phyloP scores from a whole-genome alignment of 2,797 vertebrate genomes.

The Chaetodon trifasciatus region DNA sequence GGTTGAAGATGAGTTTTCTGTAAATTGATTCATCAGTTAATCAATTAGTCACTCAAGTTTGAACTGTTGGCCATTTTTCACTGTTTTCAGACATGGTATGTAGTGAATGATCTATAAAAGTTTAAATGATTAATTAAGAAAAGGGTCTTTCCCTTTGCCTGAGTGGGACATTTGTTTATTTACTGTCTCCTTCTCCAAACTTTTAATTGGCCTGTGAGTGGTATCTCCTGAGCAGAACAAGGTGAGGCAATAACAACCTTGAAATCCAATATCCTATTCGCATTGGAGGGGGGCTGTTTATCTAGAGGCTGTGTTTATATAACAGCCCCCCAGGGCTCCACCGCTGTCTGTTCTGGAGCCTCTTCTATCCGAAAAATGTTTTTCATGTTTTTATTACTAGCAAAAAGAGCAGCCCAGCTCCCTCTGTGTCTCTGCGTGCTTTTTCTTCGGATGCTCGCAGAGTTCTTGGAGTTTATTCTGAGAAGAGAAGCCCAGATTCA shows the following conservation, averaged over 20 bases:
- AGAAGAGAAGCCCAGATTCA: constrained; percentile 9
- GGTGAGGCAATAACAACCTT: constrained; percentile 62
- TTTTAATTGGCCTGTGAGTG: constrained; percentile 46
- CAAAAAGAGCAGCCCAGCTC: constrained; percentile 28
- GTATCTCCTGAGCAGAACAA: constrained; percentile 50
- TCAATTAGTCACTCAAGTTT: neutral
- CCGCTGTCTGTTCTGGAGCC: constrained; percentile 43
- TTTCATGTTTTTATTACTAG: constrained; percentile 61
- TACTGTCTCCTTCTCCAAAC: constrained; percentile 21
- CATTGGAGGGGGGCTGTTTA: constrained; percentile 43
- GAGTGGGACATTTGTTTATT: constrained; percentile 15
- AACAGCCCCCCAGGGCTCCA: constrained; percentile 41
- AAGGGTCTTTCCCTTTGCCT: constrained; percentile 4
- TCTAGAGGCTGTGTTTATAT: constrained; percentile 60
- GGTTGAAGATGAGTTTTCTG: no score
- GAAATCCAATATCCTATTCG: constrained; percentile 72
- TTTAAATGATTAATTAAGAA: neutral
- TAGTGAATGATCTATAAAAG: no score
- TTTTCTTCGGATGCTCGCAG: constrained; percentile 13
- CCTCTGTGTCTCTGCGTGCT: constrained; percentile 12
- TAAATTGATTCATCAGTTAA: neutral
- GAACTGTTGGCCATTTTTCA: neutral
- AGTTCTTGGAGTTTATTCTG: constrained; percentile 8
- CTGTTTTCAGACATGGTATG: neutral
- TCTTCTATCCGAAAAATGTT: constrained; percentile 51